Conservation (phyloP, 2,113 vertebrate genomes). For the Poeciliopsis occidentalis region DNA sequence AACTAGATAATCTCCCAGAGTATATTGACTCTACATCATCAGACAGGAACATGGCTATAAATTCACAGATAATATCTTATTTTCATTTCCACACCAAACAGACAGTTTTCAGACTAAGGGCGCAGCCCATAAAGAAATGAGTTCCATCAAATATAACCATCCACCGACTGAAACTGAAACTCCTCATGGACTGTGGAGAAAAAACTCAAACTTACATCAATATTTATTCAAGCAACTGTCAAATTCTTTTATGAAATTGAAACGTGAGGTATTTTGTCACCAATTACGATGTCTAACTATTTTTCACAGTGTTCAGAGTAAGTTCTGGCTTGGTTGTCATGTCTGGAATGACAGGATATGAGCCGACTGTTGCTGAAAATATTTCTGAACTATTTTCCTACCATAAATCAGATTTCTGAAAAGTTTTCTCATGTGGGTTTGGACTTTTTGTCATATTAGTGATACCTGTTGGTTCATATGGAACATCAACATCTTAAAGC, state of each 20-base stretch:
- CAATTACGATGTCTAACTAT: background rate
- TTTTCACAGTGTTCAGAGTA: too few species aligned
- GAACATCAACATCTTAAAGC: background rate
- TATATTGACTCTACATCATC: background rate
- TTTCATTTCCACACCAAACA: constrained; percentile 17
- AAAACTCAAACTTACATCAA: background rate
- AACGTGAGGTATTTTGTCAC: background rate
- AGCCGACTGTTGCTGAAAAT: background rate
- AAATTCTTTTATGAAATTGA: background rate
- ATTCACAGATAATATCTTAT: constrained; percentile 5
- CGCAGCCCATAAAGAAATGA: background rate
- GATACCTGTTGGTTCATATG: background rate
- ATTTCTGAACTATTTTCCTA: background rate
- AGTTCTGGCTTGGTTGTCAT: background rate
- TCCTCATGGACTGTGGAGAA: background rate
- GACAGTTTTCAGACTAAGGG: background rate
- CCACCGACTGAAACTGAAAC: background rate
- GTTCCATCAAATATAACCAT: background rate
- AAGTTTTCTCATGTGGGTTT: background rate
- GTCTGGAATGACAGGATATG: background rate
- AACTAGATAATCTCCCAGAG: constrained; percentile 22
- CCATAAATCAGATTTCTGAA: background rate
- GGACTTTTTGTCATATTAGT: background rate
- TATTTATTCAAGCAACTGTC: background rate
- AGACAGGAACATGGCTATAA: background rate